Conservation (phyloP, 2,113 vertebrate species). For the Scolopax mira region DNA sequence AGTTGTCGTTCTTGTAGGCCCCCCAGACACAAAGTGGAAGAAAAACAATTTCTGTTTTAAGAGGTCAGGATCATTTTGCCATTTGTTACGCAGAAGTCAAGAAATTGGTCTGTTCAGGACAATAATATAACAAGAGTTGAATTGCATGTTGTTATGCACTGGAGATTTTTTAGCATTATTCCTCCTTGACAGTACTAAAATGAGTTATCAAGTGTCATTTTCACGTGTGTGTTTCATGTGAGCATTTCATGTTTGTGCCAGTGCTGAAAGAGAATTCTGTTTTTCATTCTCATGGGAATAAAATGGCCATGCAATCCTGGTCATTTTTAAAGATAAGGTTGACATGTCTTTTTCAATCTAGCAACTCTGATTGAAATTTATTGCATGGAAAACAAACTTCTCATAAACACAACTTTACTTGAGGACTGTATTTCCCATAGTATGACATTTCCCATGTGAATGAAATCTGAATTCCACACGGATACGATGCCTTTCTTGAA, state of each 20-base stretch:
- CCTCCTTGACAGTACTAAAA: not conserved
- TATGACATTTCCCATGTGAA: slow-evolving; percentile 53
- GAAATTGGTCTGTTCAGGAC: not conserved
- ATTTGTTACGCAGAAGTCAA: not conserved
- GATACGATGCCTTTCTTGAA: slow-evolving; percentile 1
- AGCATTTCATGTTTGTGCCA: not conserved
- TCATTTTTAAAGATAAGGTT: slow-evolving; percentile 55
- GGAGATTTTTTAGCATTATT: not conserved
- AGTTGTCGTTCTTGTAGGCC: not conserved
- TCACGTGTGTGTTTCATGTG: not conserved
- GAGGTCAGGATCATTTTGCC: not conserved
- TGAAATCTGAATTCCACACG: slow-evolving; percentile 21
- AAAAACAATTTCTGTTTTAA: slow-evolving; percentile 7
- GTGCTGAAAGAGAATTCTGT: not conserved
- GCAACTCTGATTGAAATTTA: slow-evolving; percentile 45
- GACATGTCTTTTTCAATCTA: slow-evolving; percentile 31
- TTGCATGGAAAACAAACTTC: slow-evolving; percentile 51
- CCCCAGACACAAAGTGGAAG: not conserved
- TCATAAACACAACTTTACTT: slow-evolving; percentile 38
- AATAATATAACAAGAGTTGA: not conserved
- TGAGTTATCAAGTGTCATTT: not conserved
- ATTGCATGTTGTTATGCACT: not conserved
- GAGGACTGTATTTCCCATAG: slow-evolving; percentile 36
- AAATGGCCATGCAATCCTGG: slow-evolving; percentile 17
- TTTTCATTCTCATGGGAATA: slow-evolving; percentile 5